These are phyloP conservation scores for Montipora cactus DNA, from an alignment of 64 coral and sea anemone genomes.

Conservation along the genomic window DNA sequence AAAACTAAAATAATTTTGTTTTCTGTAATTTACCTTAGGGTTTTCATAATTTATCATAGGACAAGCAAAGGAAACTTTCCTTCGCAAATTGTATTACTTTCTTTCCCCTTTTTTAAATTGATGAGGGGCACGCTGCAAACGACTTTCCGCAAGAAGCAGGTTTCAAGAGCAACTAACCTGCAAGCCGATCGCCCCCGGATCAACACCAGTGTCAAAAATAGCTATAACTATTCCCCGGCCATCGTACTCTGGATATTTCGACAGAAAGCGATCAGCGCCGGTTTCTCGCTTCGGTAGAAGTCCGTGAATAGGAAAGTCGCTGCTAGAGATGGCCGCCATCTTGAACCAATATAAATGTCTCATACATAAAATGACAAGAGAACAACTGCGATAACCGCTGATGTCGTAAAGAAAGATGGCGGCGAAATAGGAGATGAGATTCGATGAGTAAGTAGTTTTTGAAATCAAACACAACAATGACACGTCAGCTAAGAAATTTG, in stretches of 20 bases:
- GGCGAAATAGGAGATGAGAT: background rate
- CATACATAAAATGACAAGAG: background rate
- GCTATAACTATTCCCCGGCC: slow-evolving; percentile 92
- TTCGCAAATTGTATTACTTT: too few species aligned
- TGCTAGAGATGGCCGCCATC: slow-evolving; percentile 79
- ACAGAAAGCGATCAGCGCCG: slow-evolving; percentile 87
- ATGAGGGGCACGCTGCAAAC: too few species aligned
- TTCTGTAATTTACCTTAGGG: too few species aligned
- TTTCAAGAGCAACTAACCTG: slow-evolving; percentile 56
- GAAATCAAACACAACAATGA: slow-evolving; percentile 22
- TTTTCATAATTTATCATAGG: too few species aligned
- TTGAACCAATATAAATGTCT: slow-evolving; percentile 25
- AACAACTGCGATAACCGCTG: background rate
- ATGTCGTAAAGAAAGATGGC: background rate
- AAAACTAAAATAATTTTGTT: too few species aligned
- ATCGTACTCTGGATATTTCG: slow-evolving; percentile 93
- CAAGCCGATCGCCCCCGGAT: slow-evolving; percentile 89
- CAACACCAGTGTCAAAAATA: slow-evolving; percentile 96
- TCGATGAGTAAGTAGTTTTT: slow-evolving; percentile 22
- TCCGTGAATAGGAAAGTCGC: slow-evolving; percentile 93
- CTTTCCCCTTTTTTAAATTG: too few species aligned
- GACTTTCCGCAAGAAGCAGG: background rate
- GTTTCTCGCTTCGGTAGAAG: slow-evolving; percentile 96
- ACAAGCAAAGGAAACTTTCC: too few species aligned
- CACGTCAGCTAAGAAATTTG: slow-evolving; percentile 3